Base-by-base conservation (phyloP, 2,888 invertebrate genomes). In the Clepsis dumicolana region DNA sequence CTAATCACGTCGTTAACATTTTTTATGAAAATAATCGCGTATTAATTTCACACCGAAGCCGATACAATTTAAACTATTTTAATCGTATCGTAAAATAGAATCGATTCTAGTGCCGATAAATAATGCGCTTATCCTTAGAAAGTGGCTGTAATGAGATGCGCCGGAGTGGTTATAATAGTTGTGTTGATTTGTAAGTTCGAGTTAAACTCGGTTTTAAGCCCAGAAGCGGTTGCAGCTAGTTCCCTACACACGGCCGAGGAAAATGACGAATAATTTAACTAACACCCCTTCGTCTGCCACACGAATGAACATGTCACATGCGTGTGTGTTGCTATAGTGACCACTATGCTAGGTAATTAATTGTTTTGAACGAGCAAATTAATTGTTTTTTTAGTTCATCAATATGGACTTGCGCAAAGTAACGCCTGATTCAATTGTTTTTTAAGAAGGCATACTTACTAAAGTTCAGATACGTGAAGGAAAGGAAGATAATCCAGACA, bases 91-190 rank as follows among this genome's bases (percentile, higher is more conserved):
- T 67, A 56, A 63, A 62, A 63, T 62, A 62, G 50, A 67, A 63
- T 67, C 62, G 67, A 67, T 67, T n/a, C 27, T 57, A 56, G 57
- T 67, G 21, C 29, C 66, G 62, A 88, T 89, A 88, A 88, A 88
- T 90, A 88, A 87, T 83, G 84, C 79, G 84, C 86, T 88, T 86
- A 89, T 87, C 86, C 88, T 79, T 78, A 81, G 85, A 83, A 82
- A 86, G 85, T 79, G 77, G 73, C 65, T 72, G 81, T 89, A 87
- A 88, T 85, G 85, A 86, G 84, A 83, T 84, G 80, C 79, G 70
- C 74, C 78, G 74, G 80, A 82, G 84, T 86, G 84, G 83, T 82
- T 77, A 82, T 88, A 84, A 87, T 85, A 76, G 81, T 65, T 71
- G 72, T 77, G 86, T 84, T 87, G 88, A 87, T 89, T 87, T 89